Base-by-base conservation (phyloP, 2,888 invertebrate species). In the Leucophenga maculata region DNA sequence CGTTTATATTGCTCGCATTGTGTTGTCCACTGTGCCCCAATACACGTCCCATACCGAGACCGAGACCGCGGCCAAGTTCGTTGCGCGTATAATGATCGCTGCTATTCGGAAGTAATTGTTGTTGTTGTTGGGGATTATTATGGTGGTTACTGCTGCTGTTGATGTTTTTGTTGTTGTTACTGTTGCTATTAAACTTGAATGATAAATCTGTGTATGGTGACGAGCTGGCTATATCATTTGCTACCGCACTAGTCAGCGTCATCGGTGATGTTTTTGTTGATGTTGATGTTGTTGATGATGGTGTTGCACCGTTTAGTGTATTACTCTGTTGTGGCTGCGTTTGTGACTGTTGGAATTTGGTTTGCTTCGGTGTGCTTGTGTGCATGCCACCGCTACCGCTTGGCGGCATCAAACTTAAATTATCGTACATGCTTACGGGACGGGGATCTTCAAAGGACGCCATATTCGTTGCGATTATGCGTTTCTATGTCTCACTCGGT, bases 371-470 rank as follows among this genome's bases (percentile, higher is more conserved):
- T 67, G 78, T 79, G 67, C 71, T 74, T 48, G 77, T 73, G 65
- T 68, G 70, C 68, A 74, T 69, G 32, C 65, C 55, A 16, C 70
- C 39, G 59, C 11, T 31, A 20, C 20, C 48, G 39, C 39, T 70
- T 48, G 70, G 6, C 1, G 72, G 71, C 73, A 73, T 69, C 68
- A 69, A 52, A 74, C 75, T 84, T 67, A 88, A 77, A 83, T 88
- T 88, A 76, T 88, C 88, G 75, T 88, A 88, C 75, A 86, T 86
- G 80, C 88, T 88, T 71, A 86, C 75, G 70, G 88, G 88, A 75
- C 88, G 86, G 67, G 83, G 82, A 70, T 39, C 39, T 11, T 39
- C 39, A 39, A 39, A 39, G 39, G 39, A 39, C 8, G 39, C 39
- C 39, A 39, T 39, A 39, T 39, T 39, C 39, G 11, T 39, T 39